Base-by-base conservation (phyloP, 2,113 vertebrate genomes). In the Podarcis raffonei region DNA sequence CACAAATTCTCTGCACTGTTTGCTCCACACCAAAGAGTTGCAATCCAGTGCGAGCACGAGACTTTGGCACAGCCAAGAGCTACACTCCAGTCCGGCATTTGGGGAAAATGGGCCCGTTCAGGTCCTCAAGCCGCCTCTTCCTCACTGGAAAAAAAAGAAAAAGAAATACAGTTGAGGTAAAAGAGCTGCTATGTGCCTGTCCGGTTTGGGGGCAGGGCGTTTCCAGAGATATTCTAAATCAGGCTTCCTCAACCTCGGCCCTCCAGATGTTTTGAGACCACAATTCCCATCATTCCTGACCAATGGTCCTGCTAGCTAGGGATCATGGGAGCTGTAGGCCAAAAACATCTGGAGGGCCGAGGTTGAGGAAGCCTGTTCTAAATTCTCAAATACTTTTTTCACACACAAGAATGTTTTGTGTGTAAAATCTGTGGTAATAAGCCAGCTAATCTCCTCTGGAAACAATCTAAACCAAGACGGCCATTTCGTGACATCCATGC, bases 61-160 rank as follows among this genome's bases (percentile, higher is more conserved):
- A 92, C 93, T 94, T 95, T 94, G 87, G 74, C 86, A 1, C 20
- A 82, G 35, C 78, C 87, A 77, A 93, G 83, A 72, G 4, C 95
- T 99, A 99, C 96, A 99, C 97, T 88, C 98, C 97, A 78, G 97
- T 99, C 96, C 99, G 98, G 97, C 98, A 99, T 96, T 98, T 99
- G 89, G 99, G 99, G 94, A 98, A 98, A 97, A 99, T 99, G 93
- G 99, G 98, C 94, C 98, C 98, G 1, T 97, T 97, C 92, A 98
- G 15, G 86, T 97, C 98, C 37, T 98, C 98, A 84, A 99, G 98
- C 97, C 98, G 97, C 97, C 97, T 99, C 97, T 99, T 98, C 97
- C 98, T 98, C 97, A 99, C 99, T 99, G 94, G 78, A 95, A 7
- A 42, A 42, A 42, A 39, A 97, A 95, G 92, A 88, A 95, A 94